Evolutionary conservation across 2,888 invertebrate species (phyloP), one percentile per base, ranked within the genome.

Genomic region (Plebejus melissa): DNA sequence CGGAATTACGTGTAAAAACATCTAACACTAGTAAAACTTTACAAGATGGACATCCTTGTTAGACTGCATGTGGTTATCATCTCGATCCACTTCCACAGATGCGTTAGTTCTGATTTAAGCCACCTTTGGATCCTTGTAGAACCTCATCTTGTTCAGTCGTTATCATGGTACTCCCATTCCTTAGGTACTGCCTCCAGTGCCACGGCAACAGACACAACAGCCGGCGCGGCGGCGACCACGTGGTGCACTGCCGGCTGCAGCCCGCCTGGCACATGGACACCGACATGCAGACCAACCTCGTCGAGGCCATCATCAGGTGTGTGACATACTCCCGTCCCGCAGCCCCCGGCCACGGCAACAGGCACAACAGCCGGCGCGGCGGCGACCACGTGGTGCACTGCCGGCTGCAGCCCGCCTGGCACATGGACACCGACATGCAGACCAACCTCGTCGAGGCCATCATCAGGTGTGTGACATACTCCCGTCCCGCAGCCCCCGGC

Each of bases 361-460:
- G 98, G 0, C 98, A 98, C 89, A 98, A 98, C 88, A 97, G 96
- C 82, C 94, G 97, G 38, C 95, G 98, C 72, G 98, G 98, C 54
- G 96, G 96, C 0, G 98, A 98, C 92, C 99, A 99, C 92, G 96
- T 99, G 82, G 97, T 97, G 71, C 99, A 99, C 91, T 96, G 96
- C 81, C 96, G 97, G 75, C 94, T 99, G 80, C 96, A 97, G 70
- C 96, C 96, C 77, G 97, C 98, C 77, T 98, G 98, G 96, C 96
- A 96, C 85, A 97, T 98, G 96, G 97, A 97, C 85, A 94, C 96
- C 16, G 98, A 98, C 90, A 97, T 97, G 94, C 98, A 98, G 91
- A 97, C 97, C 82, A 98, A 98, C 87, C 96, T 98, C 88, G 97
- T 99, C 16, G 99, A 99, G 90, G 97, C 98, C 41, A 97, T 99